Evolutionary conservation across 1,140 invertebrate species (phyloP).

Genomic region (Sitobion miscanthi): DNA sequence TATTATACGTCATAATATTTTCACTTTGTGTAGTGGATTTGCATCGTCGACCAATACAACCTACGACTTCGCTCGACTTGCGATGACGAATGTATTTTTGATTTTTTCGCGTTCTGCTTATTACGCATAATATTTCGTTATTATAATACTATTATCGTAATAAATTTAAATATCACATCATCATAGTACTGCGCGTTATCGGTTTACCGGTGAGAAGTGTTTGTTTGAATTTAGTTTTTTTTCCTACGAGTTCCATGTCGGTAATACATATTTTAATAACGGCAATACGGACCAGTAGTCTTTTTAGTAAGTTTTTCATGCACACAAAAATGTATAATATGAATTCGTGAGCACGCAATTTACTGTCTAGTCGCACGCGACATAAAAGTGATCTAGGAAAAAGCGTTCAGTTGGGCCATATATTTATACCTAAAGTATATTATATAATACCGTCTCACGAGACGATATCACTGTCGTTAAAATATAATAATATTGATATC

Average conservation of each 20-base stretch:
- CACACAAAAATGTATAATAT: background rate
- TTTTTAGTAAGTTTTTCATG: background rate
- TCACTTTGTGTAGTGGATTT: background rate
- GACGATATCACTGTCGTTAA: background rate
- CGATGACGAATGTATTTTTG: background rate
- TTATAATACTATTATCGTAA: background rate
- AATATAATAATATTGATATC: background rate
- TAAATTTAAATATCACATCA: background rate
- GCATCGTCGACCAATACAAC: background rate
- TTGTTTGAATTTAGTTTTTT: background rate
- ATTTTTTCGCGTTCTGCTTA: background rate
- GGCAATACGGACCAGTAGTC: background rate
- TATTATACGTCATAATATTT: background rate
- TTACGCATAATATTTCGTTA: background rate
- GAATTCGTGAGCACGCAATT: background rate
- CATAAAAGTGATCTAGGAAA: background rate
- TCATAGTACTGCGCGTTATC: background rate
- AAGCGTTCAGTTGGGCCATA: background rate
- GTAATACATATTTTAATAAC: background rate
- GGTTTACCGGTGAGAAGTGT: background rate
- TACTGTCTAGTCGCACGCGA: background rate
- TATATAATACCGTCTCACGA: background rate
- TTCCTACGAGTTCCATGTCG: background rate
- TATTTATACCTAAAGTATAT: no score
- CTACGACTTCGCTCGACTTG: background rate